Conservation (phyloP, 1,140 invertebrate species). For the Apocrypta bakeri region DNA sequence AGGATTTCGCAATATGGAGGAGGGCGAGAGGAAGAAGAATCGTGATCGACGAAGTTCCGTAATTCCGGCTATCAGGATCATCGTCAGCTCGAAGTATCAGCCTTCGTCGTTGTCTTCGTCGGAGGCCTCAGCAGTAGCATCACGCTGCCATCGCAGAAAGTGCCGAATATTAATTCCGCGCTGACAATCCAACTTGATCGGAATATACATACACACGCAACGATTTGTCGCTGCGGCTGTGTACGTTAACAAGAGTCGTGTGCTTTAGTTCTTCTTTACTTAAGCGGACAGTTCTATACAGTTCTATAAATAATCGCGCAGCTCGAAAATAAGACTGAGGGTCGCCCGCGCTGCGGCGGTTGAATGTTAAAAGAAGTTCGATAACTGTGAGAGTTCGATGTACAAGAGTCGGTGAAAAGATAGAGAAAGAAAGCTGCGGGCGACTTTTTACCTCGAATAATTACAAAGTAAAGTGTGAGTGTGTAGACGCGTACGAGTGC, state of each 20-base stretch:
- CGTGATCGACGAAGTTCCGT: background rate
- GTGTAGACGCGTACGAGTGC: no score
- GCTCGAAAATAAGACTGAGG: background rate
- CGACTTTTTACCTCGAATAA: background rate
- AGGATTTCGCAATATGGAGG: slow-evolving; percentile 44
- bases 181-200: background rate
- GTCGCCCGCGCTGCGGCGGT: no score
- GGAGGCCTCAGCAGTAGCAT: slow-evolving; percentile 2
- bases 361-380: background rate
- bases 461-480: background rate
- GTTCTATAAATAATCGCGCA: no score
- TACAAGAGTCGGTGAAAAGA: background rate
- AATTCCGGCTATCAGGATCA: background rate
- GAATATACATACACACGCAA: no score
- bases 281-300: no score
- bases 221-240: no score
- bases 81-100: background rate
- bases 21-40: slow-evolving; percentile 35
- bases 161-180: background rate
- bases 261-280: no score
- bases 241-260: no score
- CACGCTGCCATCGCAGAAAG: background rate
- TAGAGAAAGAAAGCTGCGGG: background rate
- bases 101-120: background rate
- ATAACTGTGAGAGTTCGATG: background rate